These are phyloP conservation scores for Ichneumoninae sp. DNA, from an alignment of 2,888 invertebrate genomes.

Conservation along the genomic window DNA sequence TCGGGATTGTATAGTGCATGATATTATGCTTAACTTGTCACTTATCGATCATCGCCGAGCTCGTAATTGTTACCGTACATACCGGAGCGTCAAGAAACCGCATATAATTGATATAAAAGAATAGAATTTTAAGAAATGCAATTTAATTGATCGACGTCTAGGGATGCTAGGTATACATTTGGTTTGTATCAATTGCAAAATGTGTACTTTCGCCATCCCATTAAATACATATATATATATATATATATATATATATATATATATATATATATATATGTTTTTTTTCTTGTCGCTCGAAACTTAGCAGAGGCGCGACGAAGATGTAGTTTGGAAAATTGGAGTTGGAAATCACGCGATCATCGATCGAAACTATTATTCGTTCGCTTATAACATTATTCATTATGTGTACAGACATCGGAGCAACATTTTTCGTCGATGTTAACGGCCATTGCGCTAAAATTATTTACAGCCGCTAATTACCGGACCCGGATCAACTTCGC, in stretches of 20 bases:
- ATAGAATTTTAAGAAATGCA: constrained; percentile 10
- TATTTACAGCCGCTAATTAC: constrained; percentile 64
- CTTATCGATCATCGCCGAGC: constrained; percentile 52
- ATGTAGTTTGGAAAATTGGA: constrained; percentile 25
- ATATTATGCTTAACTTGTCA: constrained; percentile 39
- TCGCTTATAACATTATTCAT: neutral
- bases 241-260: neutral
- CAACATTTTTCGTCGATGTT: constrained; percentile 37
- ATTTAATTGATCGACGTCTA: constrained; percentile 32
- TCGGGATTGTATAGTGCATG: neutral
- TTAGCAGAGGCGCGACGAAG: too few species aligned
- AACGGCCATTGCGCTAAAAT: constrained; percentile 41
- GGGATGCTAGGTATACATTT: neutral
- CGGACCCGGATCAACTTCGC: constrained; percentile 58
- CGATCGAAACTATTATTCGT: constrained; percentile 45
- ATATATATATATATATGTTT: neutral
- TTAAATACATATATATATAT: neutral
- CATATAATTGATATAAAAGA: neutral
- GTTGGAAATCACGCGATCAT: constrained; percentile 38
- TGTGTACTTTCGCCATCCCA: neutral
- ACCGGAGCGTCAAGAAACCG: neutral
- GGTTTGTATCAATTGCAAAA: neutral
- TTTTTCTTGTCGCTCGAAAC: too few species aligned
- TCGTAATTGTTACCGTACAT: constrained; percentile 13
- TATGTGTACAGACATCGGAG: neutral